Base-by-base conservation (phyloP, 2,113 vertebrate genomes). In the Scartelaos histophorus region DNA sequence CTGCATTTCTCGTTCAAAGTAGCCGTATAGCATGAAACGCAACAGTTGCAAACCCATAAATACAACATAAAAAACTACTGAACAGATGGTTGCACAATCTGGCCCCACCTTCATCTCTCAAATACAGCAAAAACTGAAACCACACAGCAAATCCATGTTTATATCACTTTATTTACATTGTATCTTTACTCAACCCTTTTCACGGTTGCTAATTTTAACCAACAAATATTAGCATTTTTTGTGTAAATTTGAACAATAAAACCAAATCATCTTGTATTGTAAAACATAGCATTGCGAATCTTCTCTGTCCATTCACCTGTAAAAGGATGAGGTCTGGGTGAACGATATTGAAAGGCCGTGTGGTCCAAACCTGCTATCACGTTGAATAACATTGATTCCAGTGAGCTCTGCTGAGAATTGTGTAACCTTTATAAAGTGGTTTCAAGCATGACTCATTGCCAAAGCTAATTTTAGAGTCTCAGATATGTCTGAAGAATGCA, bases 361-460 rank as follows among this genome's bases (percentile, higher is more conserved):
- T 87, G 85, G 87, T 89, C 84, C 16, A 35, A 82, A 77, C 75
- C 75, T 34, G 70, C 72, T 71, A 77, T 76, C 67, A 57, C 75
- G 88, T 72, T 78, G 81, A 88, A 69, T 83, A 80, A 25, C 79
- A 81, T 86, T 72, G 71, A 86, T 81, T 87, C 83, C 86, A 90
- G 81, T 84, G 73, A 69, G 77, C 85, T 85, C 87, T 84, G 85
- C 90, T 92, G 85, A 87, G 87, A 91, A 91, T 86, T 78, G 87
- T 83, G 81, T 88, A 93, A 93, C 92, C 91, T 94, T 93, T 92
- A 91, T 84, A 78, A 82, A 72, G 87, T 81, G 85, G 82, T 92
- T 93, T 90, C 88, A 85, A 73, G 85, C 83, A 86, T 93, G 89
- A 93, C 85, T 94, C 93, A 92, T 57, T 73, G 68, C 80, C 60